Conservation (phyloP, 2,888 invertebrate species). For the Erpobdella octoculata region DNA sequence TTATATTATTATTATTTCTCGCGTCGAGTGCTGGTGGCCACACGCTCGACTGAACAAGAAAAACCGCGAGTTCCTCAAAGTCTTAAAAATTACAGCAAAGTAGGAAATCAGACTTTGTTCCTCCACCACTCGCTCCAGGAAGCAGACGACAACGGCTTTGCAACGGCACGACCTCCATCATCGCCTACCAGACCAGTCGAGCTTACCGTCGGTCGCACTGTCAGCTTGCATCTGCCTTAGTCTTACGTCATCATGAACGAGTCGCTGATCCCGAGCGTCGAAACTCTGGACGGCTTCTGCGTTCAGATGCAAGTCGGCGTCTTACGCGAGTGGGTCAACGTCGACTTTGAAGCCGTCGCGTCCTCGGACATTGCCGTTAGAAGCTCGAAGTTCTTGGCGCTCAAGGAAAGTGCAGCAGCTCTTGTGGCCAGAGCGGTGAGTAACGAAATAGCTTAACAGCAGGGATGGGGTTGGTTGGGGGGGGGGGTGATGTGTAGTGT, state of each 20-base stretch:
- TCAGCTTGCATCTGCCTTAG: not conserved
- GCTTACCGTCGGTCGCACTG: not conserved
- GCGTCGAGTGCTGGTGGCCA: too few relatives aligned
- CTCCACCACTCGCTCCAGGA: too few relatives aligned
- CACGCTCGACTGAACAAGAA: too few relatives aligned
- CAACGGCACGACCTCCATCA: not conserved
- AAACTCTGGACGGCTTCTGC: conserved; percentile 18
- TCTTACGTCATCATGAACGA: not conserved
- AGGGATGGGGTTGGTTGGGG: too few relatives aligned
- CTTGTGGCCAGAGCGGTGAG: conserved; percentile 17
- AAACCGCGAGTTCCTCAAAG: too few relatives aligned
- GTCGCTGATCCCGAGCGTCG: not conserved
- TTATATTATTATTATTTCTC: too few relatives aligned
- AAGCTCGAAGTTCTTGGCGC: not conserved
- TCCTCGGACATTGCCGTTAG: not conserved
- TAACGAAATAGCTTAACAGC: too few relatives aligned
- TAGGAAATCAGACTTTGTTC: too few relatives aligned
- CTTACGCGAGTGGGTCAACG: conserved; percentile 21
- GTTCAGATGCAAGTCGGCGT: conserved; percentile 26
- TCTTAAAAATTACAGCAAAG: too few relatives aligned
- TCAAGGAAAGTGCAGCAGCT: conserved; percentile 14
- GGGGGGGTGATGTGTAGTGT: too few relatives aligned
- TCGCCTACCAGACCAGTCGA: not conserved
- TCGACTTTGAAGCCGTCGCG: conserved; percentile 10
- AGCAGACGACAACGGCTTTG: not conserved